Conservation (phyloP, 2,797 vertebrate genomes). For the Muscicapa striata region DNA sequence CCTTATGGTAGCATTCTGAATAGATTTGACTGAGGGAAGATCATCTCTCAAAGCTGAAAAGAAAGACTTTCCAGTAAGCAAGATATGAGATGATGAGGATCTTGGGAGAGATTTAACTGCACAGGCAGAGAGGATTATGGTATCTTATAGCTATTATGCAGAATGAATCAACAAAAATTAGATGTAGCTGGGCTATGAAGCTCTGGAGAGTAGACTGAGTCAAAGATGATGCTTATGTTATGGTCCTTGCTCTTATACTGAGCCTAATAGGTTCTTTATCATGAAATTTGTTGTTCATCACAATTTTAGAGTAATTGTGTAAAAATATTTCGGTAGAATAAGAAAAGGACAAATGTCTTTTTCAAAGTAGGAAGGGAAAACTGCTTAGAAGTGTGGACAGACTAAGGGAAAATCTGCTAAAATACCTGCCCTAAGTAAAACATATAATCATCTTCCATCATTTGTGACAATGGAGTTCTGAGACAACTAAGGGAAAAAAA, state of each 20-base stretch:
- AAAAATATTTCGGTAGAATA: background rate
- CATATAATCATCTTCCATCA: background rate
- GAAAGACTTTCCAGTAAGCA: conserved; percentile 37
- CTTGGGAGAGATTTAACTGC: conserved; percentile 28
- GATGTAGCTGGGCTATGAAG: background rate
- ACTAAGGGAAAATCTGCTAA: background rate
- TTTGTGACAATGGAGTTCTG: background rate
- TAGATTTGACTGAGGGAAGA: background rate
- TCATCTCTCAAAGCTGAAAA: conserved; percentile 10
- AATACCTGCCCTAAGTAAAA: background rate
- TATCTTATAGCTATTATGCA: conserved; percentile 31
- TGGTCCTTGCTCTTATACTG: background rate
- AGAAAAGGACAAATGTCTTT: background rate
- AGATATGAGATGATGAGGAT: conserved; percentile 32
- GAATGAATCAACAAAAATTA: conserved; percentile 54
- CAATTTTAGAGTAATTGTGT: background rate
- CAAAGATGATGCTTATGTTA: background rate
- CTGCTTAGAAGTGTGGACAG: background rate
- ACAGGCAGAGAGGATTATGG: background rate
- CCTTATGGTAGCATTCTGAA: background rate
- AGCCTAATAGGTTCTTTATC: background rate
- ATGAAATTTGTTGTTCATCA: background rate
- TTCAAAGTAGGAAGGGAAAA: background rate
- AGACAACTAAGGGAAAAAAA: background rate
- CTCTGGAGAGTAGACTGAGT: background rate